A percentile compares a stretch with the other conserved stretches of the same genome.
phyloP scores from a whole-genome alignment of 2,797 vertebrate genomes.

The Eospalax fontanierii region DNA sequence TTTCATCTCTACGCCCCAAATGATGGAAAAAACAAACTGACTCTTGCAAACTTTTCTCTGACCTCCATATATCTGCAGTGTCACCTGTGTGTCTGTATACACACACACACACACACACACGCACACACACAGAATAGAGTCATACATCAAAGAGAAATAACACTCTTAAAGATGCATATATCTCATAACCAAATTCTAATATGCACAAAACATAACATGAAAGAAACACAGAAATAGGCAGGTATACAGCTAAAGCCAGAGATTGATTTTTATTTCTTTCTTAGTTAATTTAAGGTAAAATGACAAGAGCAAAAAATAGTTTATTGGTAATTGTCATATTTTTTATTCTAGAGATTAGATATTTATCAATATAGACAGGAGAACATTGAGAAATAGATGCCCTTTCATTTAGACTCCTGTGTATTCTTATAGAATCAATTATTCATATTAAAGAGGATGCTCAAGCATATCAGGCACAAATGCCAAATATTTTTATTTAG shows the following conservation, averaged over 20 bases:
- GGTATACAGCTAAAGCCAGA: not conserved
- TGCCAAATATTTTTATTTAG: not conserved
- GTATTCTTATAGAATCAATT: conserved; percentile 1
- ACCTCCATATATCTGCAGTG: not conserved
- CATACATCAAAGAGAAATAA: not conserved
- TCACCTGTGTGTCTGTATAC: not conserved
- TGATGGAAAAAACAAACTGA: not conserved
- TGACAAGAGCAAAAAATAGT: conserved; percentile 36
- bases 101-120: not conserved
- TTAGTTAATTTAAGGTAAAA: conserved; percentile 44
- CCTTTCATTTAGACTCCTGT: conserved; percentile 5
- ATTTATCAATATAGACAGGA: conserved; percentile 61
- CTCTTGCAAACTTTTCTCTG: not conserved
- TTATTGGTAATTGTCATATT: not conserved
- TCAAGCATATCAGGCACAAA: conserved; percentile 39
- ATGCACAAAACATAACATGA: not conserved
- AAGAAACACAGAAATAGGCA: not conserved
- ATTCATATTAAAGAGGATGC: conserved; percentile 13
- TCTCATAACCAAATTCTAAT: not conserved
- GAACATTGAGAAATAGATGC: conserved; percentile 59
- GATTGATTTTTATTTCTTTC: not conserved
- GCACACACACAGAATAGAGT: not conserved
- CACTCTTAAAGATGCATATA: not conserved
- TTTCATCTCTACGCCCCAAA: not conserved
- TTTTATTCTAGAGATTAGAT: conserved; percentile 35